Conservation (phyloP, 1,140 invertebrate species). For the Danaus plexippus region DNA sequence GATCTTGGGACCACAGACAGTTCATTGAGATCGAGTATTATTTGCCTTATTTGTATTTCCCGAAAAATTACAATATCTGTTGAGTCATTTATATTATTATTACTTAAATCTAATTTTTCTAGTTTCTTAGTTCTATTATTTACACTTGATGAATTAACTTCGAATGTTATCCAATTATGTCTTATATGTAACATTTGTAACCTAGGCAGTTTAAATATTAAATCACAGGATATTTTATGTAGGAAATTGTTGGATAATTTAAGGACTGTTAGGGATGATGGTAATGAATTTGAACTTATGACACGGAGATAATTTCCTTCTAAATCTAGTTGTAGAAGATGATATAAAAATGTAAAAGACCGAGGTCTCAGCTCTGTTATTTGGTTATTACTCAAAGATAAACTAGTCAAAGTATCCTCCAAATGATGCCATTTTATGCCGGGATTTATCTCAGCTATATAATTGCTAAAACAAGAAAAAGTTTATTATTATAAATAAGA, state of each 20-base stretch:
- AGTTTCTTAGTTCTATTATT: constrained; percentile 75
- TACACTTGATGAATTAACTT: constrained; percentile 75
- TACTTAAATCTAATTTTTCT: constrained; percentile 88
- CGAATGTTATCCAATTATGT: constrained; percentile 80
- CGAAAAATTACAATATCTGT: constrained; percentile 76
- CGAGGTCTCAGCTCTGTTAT: constrained; percentile 75
- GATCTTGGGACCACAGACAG: constrained; percentile 76
- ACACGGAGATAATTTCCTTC: constrained; percentile 80
- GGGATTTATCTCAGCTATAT: constrained; percentile 45
- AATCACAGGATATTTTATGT: constrained; percentile 76
- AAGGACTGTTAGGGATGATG: constrained; percentile 78
- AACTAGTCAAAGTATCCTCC: constrained; percentile 80
- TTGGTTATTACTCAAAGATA: constrained; percentile 88
- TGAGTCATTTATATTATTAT: constrained; percentile 80
- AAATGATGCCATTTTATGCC: constrained; percentile 77
- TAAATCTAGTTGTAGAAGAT: constrained; percentile 79
- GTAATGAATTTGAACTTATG: constrained; percentile 74
- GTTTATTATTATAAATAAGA: background rate
- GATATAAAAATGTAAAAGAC: constrained; percentile 74
- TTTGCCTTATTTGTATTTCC: constrained; percentile 81
- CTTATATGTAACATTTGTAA: constrained; percentile 85
- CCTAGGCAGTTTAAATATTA: constrained; percentile 74
- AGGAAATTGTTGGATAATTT: constrained; percentile 85
- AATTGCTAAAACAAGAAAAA: constrained; percentile 49
- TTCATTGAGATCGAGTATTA: constrained; percentile 86